phyloP scores from a whole-genome alignment of 2,797 vertebrate species.

The Poecile montanus region DNA sequence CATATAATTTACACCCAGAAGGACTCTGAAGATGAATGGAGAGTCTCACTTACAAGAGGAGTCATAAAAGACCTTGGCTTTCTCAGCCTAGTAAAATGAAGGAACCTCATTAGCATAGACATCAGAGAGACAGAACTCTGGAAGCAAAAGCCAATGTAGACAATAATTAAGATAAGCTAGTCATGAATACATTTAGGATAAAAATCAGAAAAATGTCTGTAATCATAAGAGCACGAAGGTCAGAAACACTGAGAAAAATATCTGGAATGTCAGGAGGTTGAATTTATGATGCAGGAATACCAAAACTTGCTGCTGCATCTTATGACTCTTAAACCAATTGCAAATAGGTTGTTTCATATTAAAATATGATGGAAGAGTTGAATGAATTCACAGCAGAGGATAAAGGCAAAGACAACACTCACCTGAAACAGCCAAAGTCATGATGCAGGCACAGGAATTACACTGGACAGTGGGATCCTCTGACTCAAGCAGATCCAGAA shows the following conservation, averaged over 20 bases:
- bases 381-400: background rate
- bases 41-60: background rate
- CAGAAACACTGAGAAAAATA: background rate
- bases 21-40: background rate
- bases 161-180: background rate
- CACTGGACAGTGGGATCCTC: constrained; percentile 80
- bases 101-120: background rate
- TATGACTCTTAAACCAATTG: background rate
- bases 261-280: background rate
- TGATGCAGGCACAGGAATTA: constrained; percentile 83
- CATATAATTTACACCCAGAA: background rate
- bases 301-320: background rate
- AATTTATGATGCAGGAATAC: background rate
- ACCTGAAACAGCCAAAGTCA: constrained; percentile 82
- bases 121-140: background rate
- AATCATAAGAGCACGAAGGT: background rate
- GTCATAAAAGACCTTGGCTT: constrained; percentile 1
- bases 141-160: background rate
- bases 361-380: background rate
- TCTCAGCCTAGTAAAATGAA: constrained; percentile 8
- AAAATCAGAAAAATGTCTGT: constrained; percentile 10
- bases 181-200: constrained; percentile 4
- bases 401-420: constrained; percentile 30
- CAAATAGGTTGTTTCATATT: background rate
- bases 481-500: constrained; percentile 83